Conservation (phyloP, 2,888 invertebrate species). For the Cylindroiulus punctatus region DNA sequence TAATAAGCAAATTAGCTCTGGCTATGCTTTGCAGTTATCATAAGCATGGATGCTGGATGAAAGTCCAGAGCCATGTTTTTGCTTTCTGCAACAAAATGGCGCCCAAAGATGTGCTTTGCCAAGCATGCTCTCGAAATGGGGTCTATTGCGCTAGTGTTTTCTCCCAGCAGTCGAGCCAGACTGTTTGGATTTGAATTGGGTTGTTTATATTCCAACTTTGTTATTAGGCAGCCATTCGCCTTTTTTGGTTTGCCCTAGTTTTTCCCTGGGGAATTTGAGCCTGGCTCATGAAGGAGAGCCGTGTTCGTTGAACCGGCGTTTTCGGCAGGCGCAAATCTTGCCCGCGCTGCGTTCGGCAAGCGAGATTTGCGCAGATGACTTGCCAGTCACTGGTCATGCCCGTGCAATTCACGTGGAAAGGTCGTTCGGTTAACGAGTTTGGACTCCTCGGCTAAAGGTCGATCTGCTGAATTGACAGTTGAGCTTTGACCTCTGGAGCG, state of each 20-base stretch:
- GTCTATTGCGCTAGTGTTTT: not conserved
- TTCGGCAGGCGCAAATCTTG: not conserved
- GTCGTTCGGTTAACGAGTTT: not conserved
- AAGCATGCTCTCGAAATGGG: too few species aligned
- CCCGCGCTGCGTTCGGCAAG: not conserved
- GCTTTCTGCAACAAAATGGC: too few species aligned
- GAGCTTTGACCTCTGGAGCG: not conserved
- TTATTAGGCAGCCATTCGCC: conserved; percentile 32
- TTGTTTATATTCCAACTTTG: conserved; percentile 34
- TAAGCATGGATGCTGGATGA: too few species aligned
- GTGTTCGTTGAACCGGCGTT: not conserved
- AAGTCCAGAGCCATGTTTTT: too few species aligned
- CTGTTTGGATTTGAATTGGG: conserved; percentile 34
- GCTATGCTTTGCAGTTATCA: too few species aligned
- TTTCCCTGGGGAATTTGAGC: conserved; percentile 34
- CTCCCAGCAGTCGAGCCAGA: not conserved
- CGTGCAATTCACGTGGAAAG: conserved; percentile 18
- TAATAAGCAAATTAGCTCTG: too few species aligned
- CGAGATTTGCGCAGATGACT: too few species aligned
- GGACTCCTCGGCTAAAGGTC: not conserved
- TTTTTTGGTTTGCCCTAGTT: conserved; percentile 28
- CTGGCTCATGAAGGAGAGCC: not conserved
- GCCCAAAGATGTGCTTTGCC: too few species aligned
- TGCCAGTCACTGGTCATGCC: too few species aligned
- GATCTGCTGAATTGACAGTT: not conserved